Conservation (phyloP, 2,113 vertebrate genomes). For the Notarius lentiginosus region DNA sequence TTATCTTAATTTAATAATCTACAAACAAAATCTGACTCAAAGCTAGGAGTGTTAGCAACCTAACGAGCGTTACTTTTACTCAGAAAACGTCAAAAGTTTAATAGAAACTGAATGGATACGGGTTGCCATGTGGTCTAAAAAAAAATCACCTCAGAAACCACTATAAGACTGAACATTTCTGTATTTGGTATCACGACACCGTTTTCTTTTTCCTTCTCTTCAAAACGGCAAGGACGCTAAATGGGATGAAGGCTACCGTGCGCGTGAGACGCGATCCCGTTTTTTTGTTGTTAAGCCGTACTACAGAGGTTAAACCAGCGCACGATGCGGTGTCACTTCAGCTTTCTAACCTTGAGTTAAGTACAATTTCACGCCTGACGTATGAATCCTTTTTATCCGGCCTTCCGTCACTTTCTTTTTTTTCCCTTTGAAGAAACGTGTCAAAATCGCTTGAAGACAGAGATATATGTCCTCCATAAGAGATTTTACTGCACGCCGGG, state of each 20-base stretch:
- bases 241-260: background rate
- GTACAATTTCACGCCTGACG: constrained; percentile 15
- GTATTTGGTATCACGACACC: background rate
- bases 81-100: background rate
- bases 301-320: background rate
- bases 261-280: background rate
- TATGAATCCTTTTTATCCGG: constrained; percentile 24
- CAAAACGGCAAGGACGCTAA: background rate
- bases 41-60: background rate
- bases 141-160: background rate
- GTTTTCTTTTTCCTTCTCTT: background rate
- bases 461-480: constrained; percentile 55
- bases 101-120: background rate
- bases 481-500: constrained; percentile 56
- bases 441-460: constrained; percentile 39
- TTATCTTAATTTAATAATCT: background rate
- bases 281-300: background rate
- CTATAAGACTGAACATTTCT: background rate
- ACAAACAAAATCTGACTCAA: background rate
- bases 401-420: constrained; percentile 13
- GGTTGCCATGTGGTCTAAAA: background rate
- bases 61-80: background rate
- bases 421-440: constrained; percentile 12
- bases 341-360: constrained; percentile 2
- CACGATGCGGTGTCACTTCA: background rate